Base-by-base conservation (phyloP, 2,797 vertebrate species). In the Sparidentex hasta region DNA sequence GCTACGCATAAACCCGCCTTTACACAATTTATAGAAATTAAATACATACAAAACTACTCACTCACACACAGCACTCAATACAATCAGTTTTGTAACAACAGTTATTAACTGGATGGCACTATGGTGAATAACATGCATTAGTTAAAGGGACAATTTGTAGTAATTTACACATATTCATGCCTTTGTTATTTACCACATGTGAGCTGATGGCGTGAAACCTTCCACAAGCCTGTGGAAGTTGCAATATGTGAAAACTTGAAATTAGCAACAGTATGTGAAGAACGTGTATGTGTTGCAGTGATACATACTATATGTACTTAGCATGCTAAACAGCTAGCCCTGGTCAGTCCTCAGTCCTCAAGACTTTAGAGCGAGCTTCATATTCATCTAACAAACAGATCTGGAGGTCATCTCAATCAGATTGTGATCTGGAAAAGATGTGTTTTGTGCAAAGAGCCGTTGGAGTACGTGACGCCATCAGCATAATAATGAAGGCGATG, bases 381-480 rank as follows among this genome's bases (percentile, higher is more conserved):
- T 27, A 63, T 23, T 18, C 33, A 55, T 18, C 27, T 27, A 2
- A 27, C 27, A 4, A 11, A 3, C 20, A 56, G n/a, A 38, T 38
- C 33, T 38, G 33, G 33, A 38, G 33, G 33, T 38, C 33, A 8
- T 38, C 33, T 38, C 33, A 38, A 38, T 38, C 33, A 71, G 11
- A 33, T 3, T 9, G 27, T 18, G 11, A 48, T 23, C 44, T 44
- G 0, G 17, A 27, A 29, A 27, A 57, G 23, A 21, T 9, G 0
- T 44, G 16, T 8, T 29, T 20, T 44, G 47, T 0, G 0, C 33
- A 3, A 1, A 9, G 2, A 58, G 12, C 5, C 0, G 1, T 48
- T 57, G 25, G 6, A 11, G 18, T 67, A 64, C 3, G 62, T 55
- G 3, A 74, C 41, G n/a, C 7, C 66, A 54, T 78, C 78, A 23